Evolutionary conservation across 2,888 invertebrate species (phyloP).

Genomic region (Cosmorhoe ocellata): DNA sequence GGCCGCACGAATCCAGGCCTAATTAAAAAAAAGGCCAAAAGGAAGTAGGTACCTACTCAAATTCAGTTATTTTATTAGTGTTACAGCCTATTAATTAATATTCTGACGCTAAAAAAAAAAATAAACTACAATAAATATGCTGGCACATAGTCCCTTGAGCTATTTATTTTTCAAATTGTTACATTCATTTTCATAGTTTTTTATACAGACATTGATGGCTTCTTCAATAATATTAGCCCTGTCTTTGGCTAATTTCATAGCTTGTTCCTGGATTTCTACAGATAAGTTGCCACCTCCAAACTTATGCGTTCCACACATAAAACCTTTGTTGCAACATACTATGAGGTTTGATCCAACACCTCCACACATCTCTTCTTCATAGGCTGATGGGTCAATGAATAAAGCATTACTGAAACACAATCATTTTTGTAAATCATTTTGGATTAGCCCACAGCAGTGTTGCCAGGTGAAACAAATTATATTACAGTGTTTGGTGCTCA

Average conservation of each 20-base stretch:
- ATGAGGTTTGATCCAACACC: constrained; percentile 84
- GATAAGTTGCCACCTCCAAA: constrained; percentile 87
- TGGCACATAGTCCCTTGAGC: not conserved
- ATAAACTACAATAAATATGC: no score
- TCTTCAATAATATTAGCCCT: constrained; percentile 79
- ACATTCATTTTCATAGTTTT: constrained; percentile 43
- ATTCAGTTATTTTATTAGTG: no score
- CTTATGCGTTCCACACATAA: constrained; percentile 86
- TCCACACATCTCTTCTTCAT: constrained; percentile 89
- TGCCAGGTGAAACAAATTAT: no score
- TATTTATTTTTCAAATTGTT: constrained; percentile 16
- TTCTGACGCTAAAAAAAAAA: no score
- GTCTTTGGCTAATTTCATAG: constrained; percentile 83
- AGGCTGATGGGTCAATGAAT: constrained; percentile 90
- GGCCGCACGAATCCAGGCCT: no score
- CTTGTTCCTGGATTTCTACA: constrained; percentile 80
- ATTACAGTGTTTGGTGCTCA: no score
- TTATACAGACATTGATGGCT: constrained; percentile 63
- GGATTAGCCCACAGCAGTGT: no score
- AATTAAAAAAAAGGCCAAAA: no score
- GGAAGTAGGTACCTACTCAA: no score
- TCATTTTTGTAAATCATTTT: no score
- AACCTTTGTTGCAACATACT: constrained; percentile 85
- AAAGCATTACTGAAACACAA: constrained; percentile 82
- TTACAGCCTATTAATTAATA: no score